phyloP scores from a whole-genome alignment of 2,113 vertebrate genomes.

The Coreoperca whiteheadi region DNA sequence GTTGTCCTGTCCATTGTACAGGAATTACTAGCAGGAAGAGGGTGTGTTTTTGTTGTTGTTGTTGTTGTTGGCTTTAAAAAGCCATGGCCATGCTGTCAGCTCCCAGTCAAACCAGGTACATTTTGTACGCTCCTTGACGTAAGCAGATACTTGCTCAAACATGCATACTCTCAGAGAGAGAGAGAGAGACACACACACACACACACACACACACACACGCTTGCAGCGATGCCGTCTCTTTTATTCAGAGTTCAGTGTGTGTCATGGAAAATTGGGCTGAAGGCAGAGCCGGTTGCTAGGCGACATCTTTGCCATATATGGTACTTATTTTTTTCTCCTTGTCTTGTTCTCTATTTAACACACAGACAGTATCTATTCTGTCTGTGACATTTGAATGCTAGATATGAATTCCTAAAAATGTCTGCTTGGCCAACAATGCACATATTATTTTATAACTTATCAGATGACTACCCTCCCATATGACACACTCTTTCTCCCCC shows the following conservation, averaged over 20 bases:
- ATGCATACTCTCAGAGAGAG: slow-evolving; percentile 45
- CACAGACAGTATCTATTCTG: slow-evolving; percentile 51
- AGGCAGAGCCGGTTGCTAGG: slow-evolving; percentile 82
- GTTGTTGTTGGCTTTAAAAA: slow-evolving; percentile 8
- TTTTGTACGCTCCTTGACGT: slow-evolving; percentile 39
- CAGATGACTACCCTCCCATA: background rate
- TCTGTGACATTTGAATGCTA: slow-evolving; percentile 54
- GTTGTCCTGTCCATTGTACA: background rate
- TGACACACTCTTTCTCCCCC: slow-evolving; percentile 10
- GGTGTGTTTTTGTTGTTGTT: slow-evolving; percentile 39
- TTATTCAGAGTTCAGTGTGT: slow-evolving; percentile 71
- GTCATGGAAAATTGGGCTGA: slow-evolving; percentile 90
- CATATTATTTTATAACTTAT: background rate
- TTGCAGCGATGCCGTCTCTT: slow-evolving; percentile 59
- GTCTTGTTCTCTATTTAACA: slow-evolving; percentile 41
- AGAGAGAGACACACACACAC: background rate
- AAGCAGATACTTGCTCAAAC: slow-evolving; percentile 69
- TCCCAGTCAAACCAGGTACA: slow-evolving; percentile 59
- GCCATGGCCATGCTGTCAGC: background rate
- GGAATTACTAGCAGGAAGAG: background rate
- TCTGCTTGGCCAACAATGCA: slow-evolving; percentile 11
- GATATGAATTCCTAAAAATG: slow-evolving; percentile 33
- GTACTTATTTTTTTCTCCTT: slow-evolving; percentile 54
- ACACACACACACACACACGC: slow-evolving; percentile 17
- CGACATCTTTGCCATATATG: slow-evolving; percentile 83